phyloP scores from a whole-genome alignment of 2,888 invertebrate genomes.

The Dorcus hopei region DNA sequence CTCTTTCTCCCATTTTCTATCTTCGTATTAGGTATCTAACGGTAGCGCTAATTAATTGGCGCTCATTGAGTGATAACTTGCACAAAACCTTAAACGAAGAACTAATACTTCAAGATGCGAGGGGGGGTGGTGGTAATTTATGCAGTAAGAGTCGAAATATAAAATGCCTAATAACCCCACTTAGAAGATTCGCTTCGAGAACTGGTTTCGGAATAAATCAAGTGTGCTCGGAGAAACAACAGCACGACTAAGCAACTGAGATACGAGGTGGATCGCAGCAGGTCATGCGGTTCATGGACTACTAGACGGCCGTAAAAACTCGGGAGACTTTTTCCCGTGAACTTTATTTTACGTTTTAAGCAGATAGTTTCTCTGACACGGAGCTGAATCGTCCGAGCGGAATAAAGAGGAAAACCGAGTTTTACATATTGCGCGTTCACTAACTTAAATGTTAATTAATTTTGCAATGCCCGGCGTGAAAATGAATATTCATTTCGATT shows the following conservation, averaged over 20 bases:
- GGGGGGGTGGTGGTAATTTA: constrained; percentile 24
- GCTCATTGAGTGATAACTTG: no score
- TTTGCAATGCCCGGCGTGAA: constrained; percentile 12
- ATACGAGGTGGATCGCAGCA: constrained; percentile 41
- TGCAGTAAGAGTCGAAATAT: constrained; percentile 39
- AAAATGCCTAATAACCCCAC: constrained; percentile 42
- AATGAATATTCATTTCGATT: constrained; percentile 22
- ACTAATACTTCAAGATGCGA: no score
- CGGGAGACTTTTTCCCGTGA: constrained; percentile 12
- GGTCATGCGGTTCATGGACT: constrained; percentile 50
- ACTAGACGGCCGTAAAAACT: constrained; percentile 43
- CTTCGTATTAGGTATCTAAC: constrained; percentile 1
- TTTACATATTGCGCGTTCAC: no score
- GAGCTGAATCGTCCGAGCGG: background rate
- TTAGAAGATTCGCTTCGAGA: constrained; percentile 35
- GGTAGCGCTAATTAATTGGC: no score
- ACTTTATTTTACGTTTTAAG: constrained; percentile 5
- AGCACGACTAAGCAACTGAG: constrained; percentile 38
- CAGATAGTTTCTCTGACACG: background rate
- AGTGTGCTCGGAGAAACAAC: constrained; percentile 44
- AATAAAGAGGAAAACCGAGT: no score
- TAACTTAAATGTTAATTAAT: constrained; percentile 14
- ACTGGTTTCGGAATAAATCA: constrained; percentile 45
- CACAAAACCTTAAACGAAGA: no score
- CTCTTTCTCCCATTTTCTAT: constrained; percentile 13